Percentiles rank a stretch among this genome's conserved stretches.
Conservation (phyloP, 2,888 invertebrate genomes). For the Cerastis leucographa region DNA sequence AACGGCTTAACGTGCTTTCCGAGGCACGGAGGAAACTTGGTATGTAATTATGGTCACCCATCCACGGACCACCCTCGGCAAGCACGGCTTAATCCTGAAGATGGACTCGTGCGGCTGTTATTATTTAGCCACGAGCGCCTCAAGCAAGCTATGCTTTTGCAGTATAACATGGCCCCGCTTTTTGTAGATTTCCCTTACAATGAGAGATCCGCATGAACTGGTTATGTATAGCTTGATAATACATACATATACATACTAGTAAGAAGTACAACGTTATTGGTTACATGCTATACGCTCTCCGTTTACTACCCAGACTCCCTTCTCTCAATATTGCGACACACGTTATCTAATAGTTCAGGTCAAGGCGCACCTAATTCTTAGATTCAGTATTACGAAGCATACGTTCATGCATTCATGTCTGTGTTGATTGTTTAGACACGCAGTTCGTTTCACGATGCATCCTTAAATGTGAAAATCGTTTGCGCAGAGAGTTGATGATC, state of each 20-base stretch:
- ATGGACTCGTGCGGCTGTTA: too few relatives aligned
- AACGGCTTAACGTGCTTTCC: too few relatives aligned
- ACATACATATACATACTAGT: background rate
- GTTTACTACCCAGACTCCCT: slow-evolving; percentile 20
- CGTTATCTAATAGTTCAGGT: slow-evolving; percentile 53
- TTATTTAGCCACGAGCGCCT: too few relatives aligned
- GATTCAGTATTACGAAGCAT: slow-evolving; percentile 37
- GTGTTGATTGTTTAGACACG: slow-evolving; percentile 20
- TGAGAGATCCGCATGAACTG: too few relatives aligned
- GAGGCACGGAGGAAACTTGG: too few relatives aligned
- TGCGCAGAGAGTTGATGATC: background rate
- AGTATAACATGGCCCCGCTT: too few relatives aligned
- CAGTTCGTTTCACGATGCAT: background rate
- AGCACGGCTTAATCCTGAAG: too few relatives aligned
- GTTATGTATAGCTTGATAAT: too few relatives aligned
- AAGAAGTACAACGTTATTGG: background rate
- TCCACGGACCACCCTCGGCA: too few relatives aligned
- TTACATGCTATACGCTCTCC: slow-evolving; percentile 1
- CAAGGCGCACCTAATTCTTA: slow-evolving; percentile 52
- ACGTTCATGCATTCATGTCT: background rate
- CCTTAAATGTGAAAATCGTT: background rate
- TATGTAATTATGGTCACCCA: too few relatives aligned
- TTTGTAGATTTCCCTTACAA: too few relatives aligned
- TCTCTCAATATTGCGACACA: slow-evolving; percentile 45
- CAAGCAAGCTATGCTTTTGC: too few relatives aligned